A percentile compares a stretch with the other conserved stretches of the same genome.
phyloP scores from a whole-genome alignment of 2,113 vertebrate species.

The Phainopepla nitens region DNA sequence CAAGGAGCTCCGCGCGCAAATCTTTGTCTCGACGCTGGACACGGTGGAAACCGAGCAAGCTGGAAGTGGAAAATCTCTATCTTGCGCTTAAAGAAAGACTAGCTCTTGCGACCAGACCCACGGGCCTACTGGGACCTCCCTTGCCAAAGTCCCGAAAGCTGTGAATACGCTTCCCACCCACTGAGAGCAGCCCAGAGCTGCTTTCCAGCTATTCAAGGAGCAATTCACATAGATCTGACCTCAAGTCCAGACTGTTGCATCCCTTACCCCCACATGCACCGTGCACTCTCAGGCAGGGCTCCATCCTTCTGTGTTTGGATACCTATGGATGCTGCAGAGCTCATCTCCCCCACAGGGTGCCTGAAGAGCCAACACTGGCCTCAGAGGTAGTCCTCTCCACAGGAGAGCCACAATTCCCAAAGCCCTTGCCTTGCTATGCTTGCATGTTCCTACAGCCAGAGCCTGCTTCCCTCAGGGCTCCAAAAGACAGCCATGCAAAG shows the following conservation, averaged over 20 bases:
- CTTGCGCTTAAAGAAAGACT: not conserved
- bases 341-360: rapidly evolving
- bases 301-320: not conserved
- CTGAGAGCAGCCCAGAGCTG: not conserved
- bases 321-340: not conserved
- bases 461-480: not conserved
- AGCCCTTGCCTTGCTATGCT: not conserved
- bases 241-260: not conserved
- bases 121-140: too few relatives aligned
- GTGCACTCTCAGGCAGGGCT: not conserved
- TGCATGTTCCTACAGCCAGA: not conserved
- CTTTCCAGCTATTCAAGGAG: not conserved
- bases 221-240: rapidly evolving
- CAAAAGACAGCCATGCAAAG: not conserved
- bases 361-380: not conserved
- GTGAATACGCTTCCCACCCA: not conserved
- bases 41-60: not conserved
- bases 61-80: not conserved
- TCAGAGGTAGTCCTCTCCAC: not conserved
- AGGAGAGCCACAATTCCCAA: not conserved
- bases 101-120: too few relatives aligned
- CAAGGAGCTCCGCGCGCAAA: rapidly evolving
- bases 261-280: rapidly evolving
- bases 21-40: rapidly evolving
- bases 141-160: not conserved